Evolutionary conservation across 2,113 vertebrate species (phyloP).

Genomic region (Notarius quadriscutis): DNA sequence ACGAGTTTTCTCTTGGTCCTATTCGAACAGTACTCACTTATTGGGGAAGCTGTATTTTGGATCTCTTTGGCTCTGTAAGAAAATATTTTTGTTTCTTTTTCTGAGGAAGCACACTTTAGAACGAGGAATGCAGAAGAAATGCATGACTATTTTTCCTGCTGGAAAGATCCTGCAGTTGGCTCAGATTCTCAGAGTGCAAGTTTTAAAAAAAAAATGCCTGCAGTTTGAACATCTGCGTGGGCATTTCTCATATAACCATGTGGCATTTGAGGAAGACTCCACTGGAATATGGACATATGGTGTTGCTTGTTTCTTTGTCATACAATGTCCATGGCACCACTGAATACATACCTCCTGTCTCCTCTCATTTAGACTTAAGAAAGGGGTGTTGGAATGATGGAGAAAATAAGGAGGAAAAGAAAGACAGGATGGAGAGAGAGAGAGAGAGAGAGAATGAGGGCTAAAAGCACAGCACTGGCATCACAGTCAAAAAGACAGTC

Average conservation of each 20-base stretch:
- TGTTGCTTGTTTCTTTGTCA: constrained; percentile 45
- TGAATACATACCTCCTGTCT: constrained; percentile 33
- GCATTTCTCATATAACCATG: constrained; percentile 12
- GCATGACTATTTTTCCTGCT: constrained; percentile 45
- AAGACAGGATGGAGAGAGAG: constrained; percentile 35
- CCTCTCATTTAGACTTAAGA: constrained; percentile 31
- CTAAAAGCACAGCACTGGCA: constrained; percentile 65
- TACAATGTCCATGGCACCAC: constrained; percentile 53
- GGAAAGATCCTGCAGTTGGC: constrained; percentile 32
- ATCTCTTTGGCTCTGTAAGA: constrained; percentile 44
- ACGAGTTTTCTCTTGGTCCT: constrained; percentile 37
- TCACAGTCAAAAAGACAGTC: constrained; percentile 61
- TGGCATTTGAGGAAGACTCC: constrained; percentile 17
- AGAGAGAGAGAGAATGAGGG: constrained; percentile 47
- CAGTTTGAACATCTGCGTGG: constrained; percentile 18
- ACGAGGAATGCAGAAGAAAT: constrained; percentile 39
- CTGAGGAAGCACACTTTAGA: constrained; percentile 37
- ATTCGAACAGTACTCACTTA: constrained; percentile 3
- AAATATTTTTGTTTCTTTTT: constrained; percentile 52
- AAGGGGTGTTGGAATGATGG: constrained; percentile 5
- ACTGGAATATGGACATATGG: constrained; percentile 39
- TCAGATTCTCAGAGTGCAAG: constrained; percentile 16
- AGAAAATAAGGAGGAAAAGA: not conserved
- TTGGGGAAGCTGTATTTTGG: constrained; percentile 33
- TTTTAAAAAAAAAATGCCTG: constrained; percentile 7